These are phyloP conservation scores for Drosophila stalkeri DNA, from an alignment of 2,888 invertebrate genomes.

Conservation along the genomic window DNA sequence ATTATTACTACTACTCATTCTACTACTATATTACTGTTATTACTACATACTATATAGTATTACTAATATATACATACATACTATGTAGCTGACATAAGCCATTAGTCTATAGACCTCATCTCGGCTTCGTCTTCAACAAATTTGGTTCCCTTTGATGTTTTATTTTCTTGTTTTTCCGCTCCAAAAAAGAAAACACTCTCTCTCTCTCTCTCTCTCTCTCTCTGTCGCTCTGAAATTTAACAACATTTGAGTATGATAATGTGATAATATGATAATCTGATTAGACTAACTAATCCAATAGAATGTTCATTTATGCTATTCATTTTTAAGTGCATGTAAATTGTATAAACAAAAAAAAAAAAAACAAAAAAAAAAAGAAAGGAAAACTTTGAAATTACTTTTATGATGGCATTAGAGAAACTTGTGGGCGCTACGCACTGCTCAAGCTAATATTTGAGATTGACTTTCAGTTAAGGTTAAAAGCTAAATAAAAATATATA, in stretches of 20 bases:
- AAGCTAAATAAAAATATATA: neutral
- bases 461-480: neutral
- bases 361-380: neutral
- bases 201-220: neutral
- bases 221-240: slow-evolving; percentile 14
- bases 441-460: neutral
- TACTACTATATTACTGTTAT: no score
- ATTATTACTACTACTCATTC: no score
- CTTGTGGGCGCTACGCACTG: neutral
- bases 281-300: slow-evolving; percentile 21
- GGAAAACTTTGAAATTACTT: slow-evolving; percentile 5
- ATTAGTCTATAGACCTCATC: neutral
- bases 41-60: no score
- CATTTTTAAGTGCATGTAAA: slow-evolving; percentile 23
- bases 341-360: neutral
- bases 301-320: slow-evolving; percentile 6
- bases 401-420: neutral
- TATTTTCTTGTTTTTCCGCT: neutral
- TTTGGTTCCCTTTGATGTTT: neutral
- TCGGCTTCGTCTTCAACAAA: no score
- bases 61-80: no score
- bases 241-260: slow-evolving; percentile 12
- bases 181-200: neutral
- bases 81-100: neutral
- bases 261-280: slow-evolving; percentile 12